These are phyloP conservation scores for Microtus pennsylvanicus DNA, from an alignment of 2,113 vertebrate genomes.

Conservation along the genomic window DNA sequence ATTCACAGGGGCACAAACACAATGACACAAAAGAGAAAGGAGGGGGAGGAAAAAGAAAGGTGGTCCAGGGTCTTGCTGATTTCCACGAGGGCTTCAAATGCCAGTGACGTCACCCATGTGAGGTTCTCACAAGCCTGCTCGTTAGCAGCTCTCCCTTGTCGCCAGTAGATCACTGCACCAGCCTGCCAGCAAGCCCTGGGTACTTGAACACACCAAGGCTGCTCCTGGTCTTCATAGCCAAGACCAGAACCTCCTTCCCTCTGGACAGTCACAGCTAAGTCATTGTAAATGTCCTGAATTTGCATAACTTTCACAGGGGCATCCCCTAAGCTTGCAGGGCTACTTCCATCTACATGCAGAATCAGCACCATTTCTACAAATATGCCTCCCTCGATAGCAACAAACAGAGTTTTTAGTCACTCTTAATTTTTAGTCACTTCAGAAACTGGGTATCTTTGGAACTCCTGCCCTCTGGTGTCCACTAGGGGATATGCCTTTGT, in stretches of 20 bases:
- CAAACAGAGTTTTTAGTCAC: neutral
- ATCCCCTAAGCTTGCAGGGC: neutral
- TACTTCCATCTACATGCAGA: neutral
- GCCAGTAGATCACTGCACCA: neutral
- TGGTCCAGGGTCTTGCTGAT: neutral
- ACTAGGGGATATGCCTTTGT: neutral
- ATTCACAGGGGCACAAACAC: neutral
- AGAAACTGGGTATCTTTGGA: neutral
- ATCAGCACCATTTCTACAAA: conserved; percentile 26
- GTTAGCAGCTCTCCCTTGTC: neutral
- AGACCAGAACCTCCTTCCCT: neutral
- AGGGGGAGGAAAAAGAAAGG: neutral
- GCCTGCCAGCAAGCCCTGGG: neutral
- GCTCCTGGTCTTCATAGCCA: neutral
- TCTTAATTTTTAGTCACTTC: neutral
- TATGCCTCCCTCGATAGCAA: neutral
- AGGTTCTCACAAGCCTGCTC: neutral
- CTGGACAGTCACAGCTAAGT: neutral
- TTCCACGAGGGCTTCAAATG: neutral
- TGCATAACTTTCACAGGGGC: neutral
- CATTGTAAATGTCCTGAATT: neutral
- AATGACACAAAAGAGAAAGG: neutral
- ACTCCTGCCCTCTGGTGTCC: conserved; percentile 9
- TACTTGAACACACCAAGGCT: neutral
- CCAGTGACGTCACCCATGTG: neutral